Conservation (phyloP, 2,113 vertebrate genomes). For the Oncorhynchus tshawytscha region DNA sequence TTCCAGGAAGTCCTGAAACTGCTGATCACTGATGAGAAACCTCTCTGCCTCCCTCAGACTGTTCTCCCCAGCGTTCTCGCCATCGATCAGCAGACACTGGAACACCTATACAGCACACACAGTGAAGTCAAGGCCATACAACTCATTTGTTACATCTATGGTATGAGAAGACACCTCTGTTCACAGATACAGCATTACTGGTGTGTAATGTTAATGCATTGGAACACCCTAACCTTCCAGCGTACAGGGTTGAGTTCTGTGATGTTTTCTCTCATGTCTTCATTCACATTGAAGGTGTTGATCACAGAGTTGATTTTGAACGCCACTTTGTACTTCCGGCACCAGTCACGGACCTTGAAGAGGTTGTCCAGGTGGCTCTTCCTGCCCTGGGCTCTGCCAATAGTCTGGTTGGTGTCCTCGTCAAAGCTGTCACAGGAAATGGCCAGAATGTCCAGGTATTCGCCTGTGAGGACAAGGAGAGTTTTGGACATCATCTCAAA, state of each 20-base stretch:
- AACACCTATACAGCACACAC: constrained; percentile 78
- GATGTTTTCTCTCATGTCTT: constrained; percentile 86
- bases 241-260: constrained; percentile 81
- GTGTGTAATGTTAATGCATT: background rate
- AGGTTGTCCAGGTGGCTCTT: constrained; percentile 88
- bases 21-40: constrained; percentile 81
- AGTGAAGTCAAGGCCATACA: background rate
- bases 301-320: constrained; percentile 97
- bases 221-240: constrained; percentile 82
- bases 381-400: constrained; percentile 85
- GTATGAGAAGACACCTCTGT: background rate
- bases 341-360: constrained; percentile 81
- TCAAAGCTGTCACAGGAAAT: constrained; percentile 94
- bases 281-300: constrained; percentile 87
- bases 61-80: constrained; percentile 85
- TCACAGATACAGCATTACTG: background rate
- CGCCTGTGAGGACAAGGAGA: constrained; percentile 64
- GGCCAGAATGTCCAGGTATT: constrained; percentile 89
- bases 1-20: constrained; percentile 84
- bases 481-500: no score
- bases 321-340: constrained; percentile 83
- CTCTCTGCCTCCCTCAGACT: constrained; percentile 85
- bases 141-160: background rate
- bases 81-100: constrained; percentile 91
- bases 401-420: constrained; percentile 84